A percentile compares a stretch with the other conserved stretches of the same genome.
Conservation (phyloP, 1,140 invertebrate genomes). For the Lethrus apterus region DNA sequence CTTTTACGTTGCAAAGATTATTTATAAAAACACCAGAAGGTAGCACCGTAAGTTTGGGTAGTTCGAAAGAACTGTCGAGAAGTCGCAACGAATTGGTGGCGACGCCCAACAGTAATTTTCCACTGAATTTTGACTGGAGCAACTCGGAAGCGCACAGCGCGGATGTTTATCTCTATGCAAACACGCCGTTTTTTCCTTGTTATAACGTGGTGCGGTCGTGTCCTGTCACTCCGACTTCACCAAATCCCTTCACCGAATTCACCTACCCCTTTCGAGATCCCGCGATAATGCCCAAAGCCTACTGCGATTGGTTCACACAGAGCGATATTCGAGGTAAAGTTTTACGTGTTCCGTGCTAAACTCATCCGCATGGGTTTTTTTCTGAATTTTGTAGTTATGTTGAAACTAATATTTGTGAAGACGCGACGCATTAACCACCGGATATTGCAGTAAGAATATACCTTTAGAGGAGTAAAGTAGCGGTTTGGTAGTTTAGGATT, state of each 20-base stretch:
- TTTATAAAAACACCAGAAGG: constrained; percentile 31
- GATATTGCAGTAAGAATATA: constrained; percentile 38
- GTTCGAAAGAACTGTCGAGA: constrained; percentile 19
- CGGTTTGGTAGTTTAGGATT: constrained; percentile 37
- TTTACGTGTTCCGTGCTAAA: constrained; percentile 24
- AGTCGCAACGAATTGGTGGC: constrained; percentile 33
- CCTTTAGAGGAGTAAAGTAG: constrained; percentile 24
- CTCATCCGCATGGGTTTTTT: constrained; percentile 36
- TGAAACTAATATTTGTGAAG: constrained; percentile 1
- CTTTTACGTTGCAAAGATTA: constrained; percentile 33
- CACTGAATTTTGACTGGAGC: constrained; percentile 25
- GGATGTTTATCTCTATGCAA: constrained; percentile 32
- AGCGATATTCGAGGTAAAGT: constrained; percentile 35
- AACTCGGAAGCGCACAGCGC: neutral
- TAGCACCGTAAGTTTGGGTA: neutral
- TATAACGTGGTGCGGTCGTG: constrained; percentile 19
- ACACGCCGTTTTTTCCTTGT: constrained; percentile 33
- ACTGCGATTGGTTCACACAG: constrained; percentile 38
- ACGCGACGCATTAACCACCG: constrained; percentile 16
- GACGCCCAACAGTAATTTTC: constrained; percentile 31
- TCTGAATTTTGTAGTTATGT: constrained; percentile 28
- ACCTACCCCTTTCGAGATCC: constrained; percentile 16
- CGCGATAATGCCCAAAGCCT: constrained; percentile 28
- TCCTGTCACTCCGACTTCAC: constrained; percentile 9
- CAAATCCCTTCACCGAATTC: constrained; percentile 16